Evolutionary conservation across 2,113 vertebrate genomes (phyloP).

Genomic region (Ovibos moschatus): DNA sequence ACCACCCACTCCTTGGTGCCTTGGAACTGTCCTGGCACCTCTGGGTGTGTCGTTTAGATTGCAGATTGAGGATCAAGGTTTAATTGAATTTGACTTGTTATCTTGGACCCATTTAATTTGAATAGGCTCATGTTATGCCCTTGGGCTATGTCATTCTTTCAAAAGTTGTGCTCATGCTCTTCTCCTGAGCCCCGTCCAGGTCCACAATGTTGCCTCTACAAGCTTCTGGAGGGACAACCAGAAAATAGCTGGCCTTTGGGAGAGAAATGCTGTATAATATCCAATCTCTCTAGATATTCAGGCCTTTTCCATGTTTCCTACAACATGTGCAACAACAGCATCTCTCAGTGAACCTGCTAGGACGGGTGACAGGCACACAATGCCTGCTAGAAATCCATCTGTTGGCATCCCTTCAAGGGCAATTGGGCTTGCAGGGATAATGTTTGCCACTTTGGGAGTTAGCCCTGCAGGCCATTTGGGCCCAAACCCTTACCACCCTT

Average conservation of each 20-base stretch:
- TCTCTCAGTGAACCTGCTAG: background rate
- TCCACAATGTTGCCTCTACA: background rate
- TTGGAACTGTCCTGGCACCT: background rate
- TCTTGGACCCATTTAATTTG: background rate
- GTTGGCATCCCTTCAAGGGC: background rate
- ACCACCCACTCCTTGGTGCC: background rate
- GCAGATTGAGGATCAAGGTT: background rate
- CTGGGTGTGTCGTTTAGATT: background rate
- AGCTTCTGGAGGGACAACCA: background rate
- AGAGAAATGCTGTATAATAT: background rate
- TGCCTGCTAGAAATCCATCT: background rate
- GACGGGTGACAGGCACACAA: rapidly evolving
- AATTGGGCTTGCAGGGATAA: background rate
- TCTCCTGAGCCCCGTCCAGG: background rate
- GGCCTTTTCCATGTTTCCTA: background rate
- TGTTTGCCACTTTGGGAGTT: background rate
- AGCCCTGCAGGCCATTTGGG: rapidly evolving
- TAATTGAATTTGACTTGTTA: background rate
- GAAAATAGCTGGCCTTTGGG: background rate
- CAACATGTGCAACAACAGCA: background rate
- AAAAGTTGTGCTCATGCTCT: background rate
- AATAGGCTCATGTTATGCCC: background rate
- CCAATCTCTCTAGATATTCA: background rate
- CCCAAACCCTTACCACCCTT: background rate
- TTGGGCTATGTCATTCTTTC: background rate